A percentile compares a stretch with the other conserved stretches of the same genome.
Evolutionary conservation across 1,140 invertebrate species (phyloP).

Genomic region (Sminthurinus signatus): DNA sequence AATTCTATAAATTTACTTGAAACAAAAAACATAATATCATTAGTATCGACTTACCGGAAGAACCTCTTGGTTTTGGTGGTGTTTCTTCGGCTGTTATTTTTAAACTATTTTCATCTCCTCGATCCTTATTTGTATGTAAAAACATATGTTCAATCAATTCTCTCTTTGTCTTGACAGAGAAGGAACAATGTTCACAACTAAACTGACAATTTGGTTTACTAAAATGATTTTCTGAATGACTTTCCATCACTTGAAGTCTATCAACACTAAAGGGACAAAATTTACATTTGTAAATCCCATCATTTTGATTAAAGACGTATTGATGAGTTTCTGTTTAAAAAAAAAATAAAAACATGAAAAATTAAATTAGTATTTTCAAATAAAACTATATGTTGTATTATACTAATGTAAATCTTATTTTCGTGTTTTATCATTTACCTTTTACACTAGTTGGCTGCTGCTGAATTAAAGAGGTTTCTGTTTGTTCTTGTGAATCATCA

Average conservation of each 20-base stretch:
- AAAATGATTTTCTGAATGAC: slow-evolving; percentile 66
- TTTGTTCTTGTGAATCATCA: no score
- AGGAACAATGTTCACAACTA: slow-evolving; percentile 75
- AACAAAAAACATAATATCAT: no score
- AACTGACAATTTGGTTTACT: slow-evolving; percentile 61
- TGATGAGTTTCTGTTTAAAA: slow-evolving; percentile 22
- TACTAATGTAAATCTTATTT: no score
- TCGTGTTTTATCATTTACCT: no score
- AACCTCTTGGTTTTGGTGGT: slow-evolving; percentile 18
- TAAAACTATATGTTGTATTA: no score
- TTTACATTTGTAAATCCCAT: slow-evolving; percentile 51
- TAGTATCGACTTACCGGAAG: background rate
- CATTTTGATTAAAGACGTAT: slow-evolving; percentile 17
- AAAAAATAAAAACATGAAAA: no score
- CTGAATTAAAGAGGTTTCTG: background rate
- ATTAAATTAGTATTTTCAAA: no score
- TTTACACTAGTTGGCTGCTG: background rate
- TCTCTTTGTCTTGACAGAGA: slow-evolving; percentile 58
- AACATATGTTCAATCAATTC: slow-evolving; percentile 44
- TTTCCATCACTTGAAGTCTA: slow-evolving; percentile 57
- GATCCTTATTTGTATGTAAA: background rate
- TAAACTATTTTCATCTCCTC: background rate
- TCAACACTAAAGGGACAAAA: slow-evolving; percentile 67
- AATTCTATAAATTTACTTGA: no score
- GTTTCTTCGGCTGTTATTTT: slow-evolving; percentile 30